Evolutionary conservation across 1,140 invertebrate genomes (phyloP), one percentile per base, ranked within the genome.

Genomic region (Drosophila arizonae): DNA sequence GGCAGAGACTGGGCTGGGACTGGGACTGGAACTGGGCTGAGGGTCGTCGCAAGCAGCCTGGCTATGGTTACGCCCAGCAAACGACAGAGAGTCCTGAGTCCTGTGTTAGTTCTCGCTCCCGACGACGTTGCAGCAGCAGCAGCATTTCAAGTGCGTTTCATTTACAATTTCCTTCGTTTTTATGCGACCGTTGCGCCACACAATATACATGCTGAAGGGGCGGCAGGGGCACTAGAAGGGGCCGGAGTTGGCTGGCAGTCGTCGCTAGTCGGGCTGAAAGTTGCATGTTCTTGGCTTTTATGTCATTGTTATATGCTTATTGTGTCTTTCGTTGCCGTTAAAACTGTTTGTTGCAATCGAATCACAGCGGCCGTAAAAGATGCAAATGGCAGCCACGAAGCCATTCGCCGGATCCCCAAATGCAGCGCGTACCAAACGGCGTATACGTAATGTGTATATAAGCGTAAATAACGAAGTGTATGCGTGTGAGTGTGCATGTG

Each of bases 81-180:
- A 6, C 62, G 13, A 15, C 48, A 33, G n/a, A 13, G 11, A 17
- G 39, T 45, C 50, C 28, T 36, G 15, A 11, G 2, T 39, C 36
- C 36, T 11, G 36, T 11, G 36, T 39, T 39, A 11, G 36, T 39
- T 39, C 36, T 39, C 36, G 36, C 17, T 17, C 15, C 11, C 17
- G 58, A 30, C 43, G 52, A 15, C 51, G 26, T 62, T 62, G 57
- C 52, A n/a, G 61, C 24, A 48, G 39, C 72, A 68, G 73, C 61
- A 86, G 81, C 81, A 81, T 78, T 86, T 86, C 78, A 86, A 86
- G 82, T 86, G 82, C 81, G 81, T 86, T 81, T 86, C 81, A 87
- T 86, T 86, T 86, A 86, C 81, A 85, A 85, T 86, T 86, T 87
- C 81, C 81, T 84, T 80, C 60, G 76, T 61, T 75, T 72, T 86